Base-by-base conservation (phyloP, 2,888 invertebrate species). In the Tryphoninae sp. region DNA sequence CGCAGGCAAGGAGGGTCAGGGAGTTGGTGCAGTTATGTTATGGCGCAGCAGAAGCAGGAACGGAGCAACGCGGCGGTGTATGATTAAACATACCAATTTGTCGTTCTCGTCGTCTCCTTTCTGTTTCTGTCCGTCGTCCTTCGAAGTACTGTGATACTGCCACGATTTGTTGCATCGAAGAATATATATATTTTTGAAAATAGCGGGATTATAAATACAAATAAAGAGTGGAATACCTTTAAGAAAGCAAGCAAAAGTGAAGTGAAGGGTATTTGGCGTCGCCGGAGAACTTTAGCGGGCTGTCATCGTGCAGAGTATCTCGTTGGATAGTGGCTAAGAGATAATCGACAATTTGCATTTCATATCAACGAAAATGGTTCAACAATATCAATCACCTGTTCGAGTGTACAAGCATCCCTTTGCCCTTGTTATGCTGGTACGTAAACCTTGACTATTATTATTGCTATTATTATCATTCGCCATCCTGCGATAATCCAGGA, bases 331-430 rank as follows among this genome's bases (percentile, higher is more conserved):
- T 8, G 13, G 19, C 16, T 26, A 45, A 59, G n/a, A 19, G 49
- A 67, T 68, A 76, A 76, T 51, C 59, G 58, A 40, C 22, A 55
- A 16, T 13, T 53, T 16, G 7, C 16, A 59, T 22, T 19, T 40
- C 2, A 22, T 8, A 68, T 42, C 23, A 19, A 3, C 26, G 11
- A 94, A 92, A 91, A 98, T 98, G 98, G 98, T 98, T 90, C 98
- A 98, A 93, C 97, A 97, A 92, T 98, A 97, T 93, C 96, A 97
- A 92, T 97, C 98, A 85, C 98, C 98, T 88, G 96, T 98, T 73
- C 95, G 98, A 94, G 97, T 98, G 86, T 98, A 98, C 93, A 98
- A 98, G 93, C 95, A 96, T 92, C 96, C 98, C 71, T 98, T 98
- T 93, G 98, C 98, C 93, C 94, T 98, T 92, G 97, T 98, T 88